Conservation (phyloP, 2,113 vertebrate genomes). For the Hypomesus transpacificus region DNA sequence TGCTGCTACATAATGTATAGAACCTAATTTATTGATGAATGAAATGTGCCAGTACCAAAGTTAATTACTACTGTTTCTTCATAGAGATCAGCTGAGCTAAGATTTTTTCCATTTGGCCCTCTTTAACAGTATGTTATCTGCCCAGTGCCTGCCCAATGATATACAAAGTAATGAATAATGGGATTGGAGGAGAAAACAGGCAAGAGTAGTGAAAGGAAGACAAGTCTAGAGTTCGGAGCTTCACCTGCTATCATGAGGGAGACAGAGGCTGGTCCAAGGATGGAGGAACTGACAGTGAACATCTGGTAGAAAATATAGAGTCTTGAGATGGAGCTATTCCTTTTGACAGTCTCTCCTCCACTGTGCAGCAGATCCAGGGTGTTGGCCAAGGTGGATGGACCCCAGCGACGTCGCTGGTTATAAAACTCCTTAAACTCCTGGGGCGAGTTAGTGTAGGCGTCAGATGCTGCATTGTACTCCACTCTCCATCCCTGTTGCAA, state of each 20-base stretch:
- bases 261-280: constrained; percentile 78
- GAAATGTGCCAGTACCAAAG: too few species aligned
- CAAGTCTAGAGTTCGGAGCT: not conserved
- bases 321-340: constrained; percentile 74
- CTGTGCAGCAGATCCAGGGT: constrained; percentile 76
- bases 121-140: too few species aligned
- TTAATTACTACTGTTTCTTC: not conserved
- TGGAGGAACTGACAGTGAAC: constrained; percentile 75
- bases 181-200: too few species aligned
- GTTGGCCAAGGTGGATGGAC: constrained; percentile 78
- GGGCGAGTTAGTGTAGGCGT: constrained; percentile 79
- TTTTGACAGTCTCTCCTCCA: constrained; percentile 69
- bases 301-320: constrained; percentile 79
- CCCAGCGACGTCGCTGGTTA: constrained; percentile 79
- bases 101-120: too few species aligned
- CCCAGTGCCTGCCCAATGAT: too few species aligned
- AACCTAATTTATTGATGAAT: too few species aligned
- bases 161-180: too few species aligned
- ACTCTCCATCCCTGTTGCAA: constrained; percentile 80
- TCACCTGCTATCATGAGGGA: constrained; percentile 79
- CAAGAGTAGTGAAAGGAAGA: too few species aligned
- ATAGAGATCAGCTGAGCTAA: constrained; percentile 6
- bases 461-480: constrained; percentile 80
- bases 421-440: constrained; percentile 82
- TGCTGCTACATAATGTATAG: too few species aligned